Base-by-base conservation (phyloP, 92 coral and sea anemone genomes). In the Isaurus tuberculatus region DNA sequence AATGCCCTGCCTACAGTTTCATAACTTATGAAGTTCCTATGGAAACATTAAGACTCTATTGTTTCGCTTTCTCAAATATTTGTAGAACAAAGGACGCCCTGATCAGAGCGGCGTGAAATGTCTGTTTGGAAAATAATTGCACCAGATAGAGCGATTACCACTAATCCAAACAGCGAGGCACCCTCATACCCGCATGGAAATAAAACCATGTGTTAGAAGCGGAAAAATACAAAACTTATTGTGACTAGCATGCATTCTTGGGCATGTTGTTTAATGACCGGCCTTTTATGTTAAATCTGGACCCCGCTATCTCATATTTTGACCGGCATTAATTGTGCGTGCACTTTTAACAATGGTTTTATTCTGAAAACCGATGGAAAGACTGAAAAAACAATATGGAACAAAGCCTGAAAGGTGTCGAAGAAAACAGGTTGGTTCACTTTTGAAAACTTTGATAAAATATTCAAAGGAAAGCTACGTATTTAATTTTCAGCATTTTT, bases 31-130 rank as follows among this genome's bases (percentile, higher is more conserved):
- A 16, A 77, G 82, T 77, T 77, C 82, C 82, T 77, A 77, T 77
- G 82, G 82, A 77, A 77, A 77, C 82, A 60, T 20, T 58, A n/a
- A 29, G 34, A 13, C 9, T 20, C 25, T 49, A 77, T 77, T 77
- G 82, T 77, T 57, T 34, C 57, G 33, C 33, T 34, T 58, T 51
- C 70, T 34, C 33, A 29, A 33, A 75, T 75, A 49, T 33, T 77
- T 33, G 16, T 15, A 46, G 82, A 36, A 77, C 82, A 58, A 77
- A 77, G 43, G 82, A 77, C 82, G 82, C 82, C 82, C 57, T 77
- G 81, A 32, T 77, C 40, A 43, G 30, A 11, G 70, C 68, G 11
- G 68, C 51, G 68, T 77, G 70, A 55, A 34, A 51, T 20, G 55
- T 13, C 49, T 57, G 53, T 77, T 33, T 77, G 23, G 69, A 36